Conservation (phyloP, 2,113 vertebrate genomes). For the Geococcyx californianus region DNA sequence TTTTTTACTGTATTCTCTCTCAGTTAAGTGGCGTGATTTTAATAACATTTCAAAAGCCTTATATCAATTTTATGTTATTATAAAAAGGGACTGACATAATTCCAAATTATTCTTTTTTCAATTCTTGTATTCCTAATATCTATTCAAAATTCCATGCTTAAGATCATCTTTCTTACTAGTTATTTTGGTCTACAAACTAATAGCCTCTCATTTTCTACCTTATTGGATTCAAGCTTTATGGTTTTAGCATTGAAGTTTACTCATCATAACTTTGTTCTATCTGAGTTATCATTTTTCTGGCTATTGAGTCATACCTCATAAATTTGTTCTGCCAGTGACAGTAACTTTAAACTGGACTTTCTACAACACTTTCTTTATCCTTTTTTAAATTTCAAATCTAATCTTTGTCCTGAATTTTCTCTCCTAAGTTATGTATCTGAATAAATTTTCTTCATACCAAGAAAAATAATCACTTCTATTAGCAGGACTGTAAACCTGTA, state of each 20-base stretch:
- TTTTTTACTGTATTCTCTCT: background rate
- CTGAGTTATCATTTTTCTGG: background rate
- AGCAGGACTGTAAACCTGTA: background rate
- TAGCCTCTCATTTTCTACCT: background rate
- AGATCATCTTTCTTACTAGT: background rate
- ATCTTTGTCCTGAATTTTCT: background rate
- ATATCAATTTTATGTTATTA: background rate
- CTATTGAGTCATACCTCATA: background rate
- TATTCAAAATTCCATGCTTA: background rate
- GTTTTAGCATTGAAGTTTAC: background rate
- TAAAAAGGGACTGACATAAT: background rate
- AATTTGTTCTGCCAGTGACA: background rate
- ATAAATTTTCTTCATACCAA: background rate
- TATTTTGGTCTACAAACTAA: background rate
- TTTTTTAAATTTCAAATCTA: background rate
- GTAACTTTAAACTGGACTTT: background rate
- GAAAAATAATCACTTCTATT: background rate
- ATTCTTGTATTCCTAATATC: background rate
- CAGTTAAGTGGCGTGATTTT: background rate
- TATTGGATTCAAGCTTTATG: background rate
- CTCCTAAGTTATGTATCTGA: background rate
- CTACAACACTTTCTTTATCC: background rate
- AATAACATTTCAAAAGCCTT: background rate
- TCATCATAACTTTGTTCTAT: background rate
- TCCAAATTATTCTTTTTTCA: background rate